Conservation (phyloP, 2,113 vertebrate species). For the Hystrix brachyura region DNA sequence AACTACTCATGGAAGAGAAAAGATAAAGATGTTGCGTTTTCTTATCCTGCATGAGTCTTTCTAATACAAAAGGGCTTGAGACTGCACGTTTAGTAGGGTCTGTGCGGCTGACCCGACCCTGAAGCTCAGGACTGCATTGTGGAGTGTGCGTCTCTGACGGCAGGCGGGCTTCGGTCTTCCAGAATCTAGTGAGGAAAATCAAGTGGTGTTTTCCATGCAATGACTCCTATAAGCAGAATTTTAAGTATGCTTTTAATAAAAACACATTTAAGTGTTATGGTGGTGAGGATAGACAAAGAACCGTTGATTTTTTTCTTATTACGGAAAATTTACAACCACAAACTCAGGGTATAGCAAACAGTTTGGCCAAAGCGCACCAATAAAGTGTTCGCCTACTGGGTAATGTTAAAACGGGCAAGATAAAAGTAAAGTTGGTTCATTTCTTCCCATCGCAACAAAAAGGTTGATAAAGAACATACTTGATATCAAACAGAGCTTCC, state of each 20-base stretch:
- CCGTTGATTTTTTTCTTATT: conserved; percentile 84
- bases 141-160: background rate
- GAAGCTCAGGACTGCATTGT: conserved; percentile 69
- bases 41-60: background rate
- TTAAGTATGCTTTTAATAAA: conserved; percentile 84
- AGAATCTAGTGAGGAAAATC: conserved; percentile 43
- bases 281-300: conserved; percentile 80
- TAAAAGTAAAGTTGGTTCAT: conserved; percentile 92
- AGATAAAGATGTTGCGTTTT: conserved; percentile 14
- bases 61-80: conserved; percentile 46
- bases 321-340: conserved; percentile 89
- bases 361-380: conserved; percentile 86
- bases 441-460: conserved; percentile 93
- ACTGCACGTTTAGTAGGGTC: conserved; percentile 2
- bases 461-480: conserved; percentile 91
- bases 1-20: background rate
- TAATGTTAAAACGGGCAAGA: conserved; percentile 90
- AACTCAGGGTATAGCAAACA: conserved; percentile 88
- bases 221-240: conserved; percentile 70
- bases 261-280: conserved; percentile 79
- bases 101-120: background rate
- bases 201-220: conserved; percentile 36
- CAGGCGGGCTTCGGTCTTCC: conserved; percentile 8
- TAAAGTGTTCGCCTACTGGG: conserved; percentile 91
- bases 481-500: conserved; percentile 91